Evolutionary conservation across 1,140 invertebrate genomes (phyloP), one percentile per base, ranked within the genome.

Genomic region (Drosophila littoralis): DNA sequence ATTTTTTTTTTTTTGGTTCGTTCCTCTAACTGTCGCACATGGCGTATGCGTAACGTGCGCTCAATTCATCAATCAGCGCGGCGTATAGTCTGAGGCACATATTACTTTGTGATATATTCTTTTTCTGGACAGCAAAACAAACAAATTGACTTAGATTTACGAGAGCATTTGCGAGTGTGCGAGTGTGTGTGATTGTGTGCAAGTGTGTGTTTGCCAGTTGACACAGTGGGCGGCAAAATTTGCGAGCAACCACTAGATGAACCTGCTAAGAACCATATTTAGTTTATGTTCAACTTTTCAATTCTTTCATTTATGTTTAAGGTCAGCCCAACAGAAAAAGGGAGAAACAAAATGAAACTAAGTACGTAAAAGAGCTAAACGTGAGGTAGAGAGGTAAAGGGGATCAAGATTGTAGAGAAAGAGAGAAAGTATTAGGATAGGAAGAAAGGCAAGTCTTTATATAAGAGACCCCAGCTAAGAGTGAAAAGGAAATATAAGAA

Each of bases 11-110:
- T 46, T 38, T 4, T 33, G 17, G 5, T 52, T 36, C 32, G 2
- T 35, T 40, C 36, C 13, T 46, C 57, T 46, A 59, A 59, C 38
- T 40, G 52, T 38, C 55, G 42, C 75, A 73, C 71, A 79, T 88
- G 82, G 67, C 71, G 83, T 79, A 83, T 79, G 82, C 68, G 83
- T 79, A 81, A 66, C 67, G 70, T 66, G 70, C 66, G 57, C 64
- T 50, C 75, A 75, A 85, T 86, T 77, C 82, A 86, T 86, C 79
- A 86, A 86, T 86, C 82, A 86, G 72, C 54, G 65, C 68, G 66
- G 59, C 58, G 42, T 36, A 63, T 61, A 61, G 57, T 50, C 45
- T 50, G 51, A 77, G 58, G 66, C 79, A 50, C 60, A 60, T 75
- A 63, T 74, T 79, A 63, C 69, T 28, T 67, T 61, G 65, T 75